Evolutionary conservation across 2,888 invertebrate genomes (phyloP), one percentile per base, ranked within the genome.

Genomic region (Eudasyphora cyanicolor): DNA sequence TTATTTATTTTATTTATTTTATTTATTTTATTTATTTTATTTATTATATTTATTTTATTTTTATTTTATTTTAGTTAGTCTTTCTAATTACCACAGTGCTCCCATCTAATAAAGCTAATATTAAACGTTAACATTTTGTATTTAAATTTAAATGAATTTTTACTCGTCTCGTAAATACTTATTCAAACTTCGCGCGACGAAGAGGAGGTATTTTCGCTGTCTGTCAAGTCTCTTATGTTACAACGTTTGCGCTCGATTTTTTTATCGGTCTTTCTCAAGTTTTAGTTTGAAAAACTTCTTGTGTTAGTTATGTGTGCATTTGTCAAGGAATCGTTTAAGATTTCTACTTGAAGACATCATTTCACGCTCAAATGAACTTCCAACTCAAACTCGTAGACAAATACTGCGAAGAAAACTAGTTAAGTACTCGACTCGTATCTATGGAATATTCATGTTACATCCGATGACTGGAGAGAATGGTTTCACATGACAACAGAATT

Each of bases 401-500:
- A 2, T 8, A 21, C 10, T 29, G 14, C 60, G 14, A 57, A 14
- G 4, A 62, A 62, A 54, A 21, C 24, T 12, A 21, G 1, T 12
- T 32, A 32, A 4, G 5, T 32, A 32, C 32, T 6, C 4, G 8
- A 32, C 32, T 32, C 32, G 8, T 32, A 32, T 32, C 32, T 32
- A 32, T 1, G 8, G 60, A 60, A 29, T 24, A 29, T 60, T 0
- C 32, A 29, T 29, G n/a, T 54, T 38, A 45, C 45, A 1, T 27
- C 5, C 35, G 19, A 10, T 10, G 32, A 42, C 42, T 12, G 14
- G 8, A 24, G 17, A 1, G 42, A 42, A 24, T 60, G 67, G 75
- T 83, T 77, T 64, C 57, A 54, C 24, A 60, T 81, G 76, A 77
- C 80, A 80, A 19, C 35, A 64, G 29, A 29, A 27, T 60, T 29